Percentiles rank a stretch among this genome's conserved stretches.
phyloP scores from a whole-genome alignment of 2,888 invertebrate species.

The Rutpela maculata region DNA sequence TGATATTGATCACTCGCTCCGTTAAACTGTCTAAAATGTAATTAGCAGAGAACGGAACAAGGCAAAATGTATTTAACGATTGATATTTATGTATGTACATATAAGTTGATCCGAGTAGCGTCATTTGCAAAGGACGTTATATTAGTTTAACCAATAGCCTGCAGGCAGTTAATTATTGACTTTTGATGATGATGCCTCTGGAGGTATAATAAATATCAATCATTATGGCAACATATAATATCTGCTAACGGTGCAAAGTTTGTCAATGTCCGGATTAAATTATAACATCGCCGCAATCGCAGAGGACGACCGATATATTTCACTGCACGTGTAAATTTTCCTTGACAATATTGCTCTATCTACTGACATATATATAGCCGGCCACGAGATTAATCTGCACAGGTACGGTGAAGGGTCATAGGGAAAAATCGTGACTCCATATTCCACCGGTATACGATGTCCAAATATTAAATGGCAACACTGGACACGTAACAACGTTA shows the following conservation, averaged over 20 bases:
- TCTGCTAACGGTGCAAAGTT: slow-evolving; percentile 5
- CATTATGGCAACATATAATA: slow-evolving; percentile 9
- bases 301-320: slow-evolving; percentile 16
- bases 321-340: slow-evolving; percentile 32
- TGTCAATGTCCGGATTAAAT: slow-evolving; percentile 33
- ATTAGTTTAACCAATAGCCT: slow-evolving; percentile 6
- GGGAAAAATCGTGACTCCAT: neutral
- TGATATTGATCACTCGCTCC: neutral
- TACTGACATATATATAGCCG: slow-evolving; percentile 24
- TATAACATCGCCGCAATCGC: slow-evolving; percentile 23
- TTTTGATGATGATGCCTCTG: slow-evolving; percentile 5
- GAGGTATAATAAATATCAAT: slow-evolving; percentile 21
- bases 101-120: neutral
- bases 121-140: slow-evolving; percentile 12
- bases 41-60: neutral
- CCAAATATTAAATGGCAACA: neutral
- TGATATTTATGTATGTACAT: neutral
- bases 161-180: slow-evolving; percentile 24
- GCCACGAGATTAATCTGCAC: slow-evolving; percentile 14
- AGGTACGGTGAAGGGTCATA: slow-evolving; percentile 16
- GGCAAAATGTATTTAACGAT: neutral
- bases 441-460: neutral
- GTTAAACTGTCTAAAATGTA: neutral
- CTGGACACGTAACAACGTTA: too few species aligned
- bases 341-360: slow-evolving; percentile 29